These are phyloP conservation scores for Lacanobia oleracea DNA, from an alignment of 2,888 invertebrate genomes.

Conservation along the genomic window DNA sequence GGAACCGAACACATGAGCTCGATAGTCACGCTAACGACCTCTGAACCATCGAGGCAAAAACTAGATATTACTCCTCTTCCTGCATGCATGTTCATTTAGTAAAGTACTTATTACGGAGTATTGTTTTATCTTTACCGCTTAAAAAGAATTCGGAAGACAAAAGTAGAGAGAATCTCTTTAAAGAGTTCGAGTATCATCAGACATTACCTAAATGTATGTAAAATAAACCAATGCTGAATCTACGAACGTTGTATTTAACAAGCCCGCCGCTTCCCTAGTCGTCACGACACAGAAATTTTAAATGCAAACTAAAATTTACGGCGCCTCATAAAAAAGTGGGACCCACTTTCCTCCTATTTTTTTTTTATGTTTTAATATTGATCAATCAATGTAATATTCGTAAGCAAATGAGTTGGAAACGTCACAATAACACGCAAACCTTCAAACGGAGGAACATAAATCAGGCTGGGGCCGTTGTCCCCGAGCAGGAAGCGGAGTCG, in stretches of 20 bases:
- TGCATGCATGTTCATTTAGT: neutral
- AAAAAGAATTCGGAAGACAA: neutral
- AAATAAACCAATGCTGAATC: conserved; percentile 1
- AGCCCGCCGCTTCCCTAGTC: conserved; percentile 16
- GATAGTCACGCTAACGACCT: too few species aligned
- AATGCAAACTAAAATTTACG: conserved; percentile 44
- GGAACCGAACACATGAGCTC: too few species aligned
- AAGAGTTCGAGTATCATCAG: neutral
- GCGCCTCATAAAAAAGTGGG: conserved; percentile 48
- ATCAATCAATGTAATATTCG: conserved; percentile 71
- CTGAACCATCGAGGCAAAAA: too few species aligned
- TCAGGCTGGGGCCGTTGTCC: conserved; percentile 88
- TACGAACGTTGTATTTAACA: neutral
- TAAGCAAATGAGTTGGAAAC: conserved; percentile 77
- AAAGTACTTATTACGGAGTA: too few species aligned
- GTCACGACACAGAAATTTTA: conserved; percentile 15
- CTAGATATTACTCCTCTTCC: too few species aligned
- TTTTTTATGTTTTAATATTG: conserved; percentile 62
- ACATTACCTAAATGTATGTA: neutral
- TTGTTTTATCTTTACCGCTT: neutral
- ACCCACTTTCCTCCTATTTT: conserved; percentile 51
- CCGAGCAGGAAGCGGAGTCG: conserved; percentile 88
- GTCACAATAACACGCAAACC: conserved; percentile 87
- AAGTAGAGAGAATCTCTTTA: neutral
- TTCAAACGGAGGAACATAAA: conserved; percentile 84